A percentile compares a stretch with the other conserved stretches of the same genome.
These are phyloP conservation scores for Drosophila neotestacea DNA, from an alignment of 2,888 invertebrate genomes.

Conservation along the genomic window DNA sequence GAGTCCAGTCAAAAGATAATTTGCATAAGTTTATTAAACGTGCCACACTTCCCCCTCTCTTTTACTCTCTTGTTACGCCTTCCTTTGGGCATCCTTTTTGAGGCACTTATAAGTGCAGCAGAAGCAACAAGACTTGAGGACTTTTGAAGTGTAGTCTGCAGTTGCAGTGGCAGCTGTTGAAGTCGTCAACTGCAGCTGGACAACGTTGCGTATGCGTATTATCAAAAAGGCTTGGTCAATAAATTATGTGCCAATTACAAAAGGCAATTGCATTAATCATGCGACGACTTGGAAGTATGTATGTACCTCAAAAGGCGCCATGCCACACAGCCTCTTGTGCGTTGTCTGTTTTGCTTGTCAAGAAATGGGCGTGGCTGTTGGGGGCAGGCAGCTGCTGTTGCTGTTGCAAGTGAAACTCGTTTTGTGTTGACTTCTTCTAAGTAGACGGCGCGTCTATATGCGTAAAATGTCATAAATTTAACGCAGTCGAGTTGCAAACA, in stretches of 20 bases:
- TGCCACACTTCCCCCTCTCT: constrained; percentile 9
- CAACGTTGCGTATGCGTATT: constrained; percentile 70
- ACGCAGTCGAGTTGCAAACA: constrained; percentile 73
- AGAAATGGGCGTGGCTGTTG: constrained; percentile 69
- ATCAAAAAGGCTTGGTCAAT: constrained; percentile 63
- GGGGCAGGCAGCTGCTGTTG: constrained; percentile 43
- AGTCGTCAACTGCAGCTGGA: constrained; percentile 48
- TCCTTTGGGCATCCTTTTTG: constrained; percentile 28
- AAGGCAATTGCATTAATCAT: constrained; percentile 80
- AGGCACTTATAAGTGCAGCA: constrained; percentile 49
- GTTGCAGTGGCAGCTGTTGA: constrained; percentile 54
- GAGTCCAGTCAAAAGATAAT: constrained; percentile 55
- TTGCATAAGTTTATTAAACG: constrained; percentile 73
- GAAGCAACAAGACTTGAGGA: constrained; percentile 36
- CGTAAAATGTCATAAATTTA: constrained; percentile 77
- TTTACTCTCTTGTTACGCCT: neutral
- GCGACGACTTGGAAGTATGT: constrained; percentile 57
- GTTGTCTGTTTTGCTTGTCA: constrained; percentile 57
- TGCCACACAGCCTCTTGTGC: constrained; percentile 16
- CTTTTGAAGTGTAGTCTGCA: constrained; percentile 42
- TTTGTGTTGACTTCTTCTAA: constrained; percentile 54
- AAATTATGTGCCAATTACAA: constrained; percentile 81
- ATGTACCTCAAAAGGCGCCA: constrained; percentile 44
- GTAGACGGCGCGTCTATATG: constrained; percentile 44
- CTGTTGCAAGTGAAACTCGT: constrained; percentile 58